phyloP scores from a whole-genome alignment of 1,140 invertebrate species.

The Drosophila gunungcola region DNA sequence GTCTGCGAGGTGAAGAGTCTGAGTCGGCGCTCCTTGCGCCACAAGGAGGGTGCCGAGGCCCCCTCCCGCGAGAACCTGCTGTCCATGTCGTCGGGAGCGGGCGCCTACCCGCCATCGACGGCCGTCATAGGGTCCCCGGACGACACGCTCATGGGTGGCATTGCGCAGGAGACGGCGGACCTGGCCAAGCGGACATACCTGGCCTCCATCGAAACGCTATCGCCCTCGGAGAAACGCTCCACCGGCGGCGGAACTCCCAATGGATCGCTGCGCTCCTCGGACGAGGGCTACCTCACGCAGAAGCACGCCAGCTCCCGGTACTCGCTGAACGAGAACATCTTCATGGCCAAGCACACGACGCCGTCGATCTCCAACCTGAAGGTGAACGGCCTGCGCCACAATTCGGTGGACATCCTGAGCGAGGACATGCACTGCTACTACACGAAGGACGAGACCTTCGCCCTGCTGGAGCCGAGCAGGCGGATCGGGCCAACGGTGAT shows the following conservation, averaged over 20 bases:
- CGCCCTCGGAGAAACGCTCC: constrained; percentile 79
- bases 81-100: constrained; percentile 73
- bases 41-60: constrained; percentile 72
- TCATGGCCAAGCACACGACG: constrained; percentile 57
- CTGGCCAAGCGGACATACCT: constrained; percentile 63
- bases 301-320: constrained; percentile 73
- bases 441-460: constrained; percentile 64
- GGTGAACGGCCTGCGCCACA: constrained; percentile 69
- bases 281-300: constrained; percentile 68
- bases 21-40: constrained; percentile 74
- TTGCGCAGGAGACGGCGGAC: constrained; percentile 41
- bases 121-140: constrained; percentile 66
- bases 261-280: constrained; percentile 60
- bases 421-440: constrained; percentile 75
- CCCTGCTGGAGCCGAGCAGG: constrained; percentile 56
- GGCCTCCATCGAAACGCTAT: constrained; percentile 80
- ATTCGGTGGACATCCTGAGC: constrained; percentile 76
- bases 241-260: constrained; percentile 21
- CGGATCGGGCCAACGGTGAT: constrained; percentile 56
- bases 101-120: constrained; percentile 50
- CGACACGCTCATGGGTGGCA: constrained; percentile 73
- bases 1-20: constrained; percentile 73
- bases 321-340: constrained; percentile 77
- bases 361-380: constrained; percentile 62
- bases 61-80: constrained; percentile 77